Conservation (phyloP, 2,797 vertebrate species). For the Pelodytes ibericus region DNA sequence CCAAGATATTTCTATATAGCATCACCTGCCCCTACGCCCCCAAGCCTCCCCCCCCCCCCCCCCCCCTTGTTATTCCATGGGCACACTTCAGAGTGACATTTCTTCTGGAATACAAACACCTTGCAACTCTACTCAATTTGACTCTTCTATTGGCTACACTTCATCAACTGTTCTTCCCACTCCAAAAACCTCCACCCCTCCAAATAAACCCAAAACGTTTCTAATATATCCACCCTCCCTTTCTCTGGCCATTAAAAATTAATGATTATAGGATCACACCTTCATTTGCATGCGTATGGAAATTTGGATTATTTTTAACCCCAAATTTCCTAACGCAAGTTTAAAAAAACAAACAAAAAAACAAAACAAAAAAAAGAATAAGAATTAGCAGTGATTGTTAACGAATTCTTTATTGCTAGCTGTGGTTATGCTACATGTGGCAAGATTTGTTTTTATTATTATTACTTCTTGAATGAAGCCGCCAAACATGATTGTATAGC, state of each 20-base stretch:
- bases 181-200: constrained; percentile 19
- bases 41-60: too few species aligned
- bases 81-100: constrained; percentile 11
- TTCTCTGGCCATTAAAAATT: constrained; percentile 46
- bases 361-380: neutral
- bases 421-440: neutral
- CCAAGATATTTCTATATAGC: neutral
- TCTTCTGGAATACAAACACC: constrained; percentile 40
- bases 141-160: constrained; percentile 43
- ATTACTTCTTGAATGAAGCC: neutral
- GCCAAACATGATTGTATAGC: constrained; percentile 15
- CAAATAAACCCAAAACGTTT: constrained; percentile 26
- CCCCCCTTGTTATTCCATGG: too few species aligned
- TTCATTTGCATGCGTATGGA: constrained; percentile 45
- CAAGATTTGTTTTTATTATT: neutral
- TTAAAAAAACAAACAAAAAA: constrained; percentile 1
- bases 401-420: neutral
- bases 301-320: constrained; percentile 34
- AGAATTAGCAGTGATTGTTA: neutral
- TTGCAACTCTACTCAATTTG: constrained; percentile 32
- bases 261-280: constrained; percentile 51
- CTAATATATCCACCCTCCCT: constrained; percentile 34
- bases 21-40: constrained; percentile 2
- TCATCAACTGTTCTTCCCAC: constrained; percentile 39
- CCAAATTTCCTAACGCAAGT: neutral